Conservation (phyloP, 35 echinoderm and acorn worm genomes). For the Stichopus chloronotus region DNA sequence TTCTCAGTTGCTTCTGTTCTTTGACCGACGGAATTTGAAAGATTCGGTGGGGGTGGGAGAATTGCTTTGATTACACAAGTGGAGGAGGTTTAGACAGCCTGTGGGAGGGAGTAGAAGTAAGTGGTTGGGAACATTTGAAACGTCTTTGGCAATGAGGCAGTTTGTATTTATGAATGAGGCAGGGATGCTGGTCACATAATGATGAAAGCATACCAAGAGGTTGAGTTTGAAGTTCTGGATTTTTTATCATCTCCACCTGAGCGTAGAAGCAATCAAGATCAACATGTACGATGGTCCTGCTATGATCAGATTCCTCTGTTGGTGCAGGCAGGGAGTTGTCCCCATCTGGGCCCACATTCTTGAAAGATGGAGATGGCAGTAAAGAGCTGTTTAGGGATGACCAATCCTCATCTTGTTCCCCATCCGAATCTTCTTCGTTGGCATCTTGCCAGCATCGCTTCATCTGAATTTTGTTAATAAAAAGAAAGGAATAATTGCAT, state of each 20-base stretch:
- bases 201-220: conserved; percentile 72
- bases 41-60: too few relatives aligned
- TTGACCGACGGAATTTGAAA: too few relatives aligned
- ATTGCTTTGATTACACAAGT: too few relatives aligned
- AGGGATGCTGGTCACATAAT: not conserved
- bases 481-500: too few relatives aligned
- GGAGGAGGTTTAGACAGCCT: too few relatives aligned
- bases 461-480: not conserved
- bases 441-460: conserved; percentile 26
- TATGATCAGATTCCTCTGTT: conserved; percentile 44
- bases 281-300: conserved; percentile 83
- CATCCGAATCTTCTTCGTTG: not conserved
- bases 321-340: not conserved
- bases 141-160: not conserved
- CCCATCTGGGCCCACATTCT: not conserved
- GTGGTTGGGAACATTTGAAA: not conserved
- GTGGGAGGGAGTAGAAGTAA: too few relatives aligned
- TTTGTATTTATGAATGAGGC: not conserved
- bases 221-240: conserved; percentile 79
- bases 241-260: conserved; percentile 93
- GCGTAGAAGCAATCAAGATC: conserved; percentile 97
- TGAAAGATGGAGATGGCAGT: not conserved
- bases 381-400: not conserved
- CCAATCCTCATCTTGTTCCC: conserved; percentile 22
- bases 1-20: too few relatives aligned